These are phyloP conservation scores for Pseudachorutes palmiensis DNA, from an alignment of 1,140 invertebrate species.

Conservation along the genomic window DNA sequence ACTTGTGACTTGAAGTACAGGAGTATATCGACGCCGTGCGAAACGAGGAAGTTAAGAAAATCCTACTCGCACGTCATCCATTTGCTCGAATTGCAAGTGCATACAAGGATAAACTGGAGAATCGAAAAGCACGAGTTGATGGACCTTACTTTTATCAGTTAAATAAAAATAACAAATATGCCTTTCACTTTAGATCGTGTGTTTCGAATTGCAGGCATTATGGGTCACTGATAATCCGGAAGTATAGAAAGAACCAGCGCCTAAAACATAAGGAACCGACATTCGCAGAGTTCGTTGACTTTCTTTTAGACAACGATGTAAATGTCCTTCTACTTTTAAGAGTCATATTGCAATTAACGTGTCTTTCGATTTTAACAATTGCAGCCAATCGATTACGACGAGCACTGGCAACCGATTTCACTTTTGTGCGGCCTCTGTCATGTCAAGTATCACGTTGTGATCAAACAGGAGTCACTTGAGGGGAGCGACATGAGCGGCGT, in stretches of 20 bases:
- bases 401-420: conserved; percentile 35
- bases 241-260: conserved; percentile 18
- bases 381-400: conserved; percentile 28
- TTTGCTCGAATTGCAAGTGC: conserved; percentile 34
- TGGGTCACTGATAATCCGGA: conserved; percentile 26
- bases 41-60: conserved; percentile 21
- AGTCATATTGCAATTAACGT: neutral
- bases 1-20: neutral
- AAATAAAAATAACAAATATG: conserved; percentile 8
- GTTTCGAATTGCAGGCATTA: conserved; percentile 21
- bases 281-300: conserved; percentile 35
- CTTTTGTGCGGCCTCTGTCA: conserved; percentile 27
- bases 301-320: conserved; percentile 30
- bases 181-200: neutral
- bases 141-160: conserved; percentile 34
- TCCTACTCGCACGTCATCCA: conserved; percentile 29
- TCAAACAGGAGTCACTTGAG: conserved; percentile 25
- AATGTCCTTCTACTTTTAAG: neutral
- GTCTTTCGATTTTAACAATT: neutral
- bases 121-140: conserved; percentile 24
- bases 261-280: conserved; percentile 34
- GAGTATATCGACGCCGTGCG: conserved; percentile 13
- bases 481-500: neutral
- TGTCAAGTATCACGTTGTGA: conserved; percentile 23
- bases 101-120: conserved; percentile 30